A percentile compares a stretch with the other conserved stretches of the same genome.
phyloP scores from a whole-genome alignment of 2,888 invertebrate genomes.

The Drosophila siamana region DNA sequence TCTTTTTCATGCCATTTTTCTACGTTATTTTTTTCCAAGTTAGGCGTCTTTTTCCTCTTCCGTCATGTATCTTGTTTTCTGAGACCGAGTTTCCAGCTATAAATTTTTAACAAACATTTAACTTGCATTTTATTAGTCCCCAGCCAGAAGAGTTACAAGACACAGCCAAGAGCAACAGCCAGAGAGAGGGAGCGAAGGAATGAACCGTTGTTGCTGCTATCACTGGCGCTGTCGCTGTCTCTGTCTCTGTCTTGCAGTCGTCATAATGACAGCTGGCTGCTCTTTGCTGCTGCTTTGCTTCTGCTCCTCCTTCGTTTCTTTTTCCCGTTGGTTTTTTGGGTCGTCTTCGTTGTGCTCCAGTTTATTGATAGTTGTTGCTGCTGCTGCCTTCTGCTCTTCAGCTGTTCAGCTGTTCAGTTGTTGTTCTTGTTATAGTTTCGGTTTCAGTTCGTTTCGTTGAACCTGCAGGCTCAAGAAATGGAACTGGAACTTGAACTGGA shows the following conservation, averaged over 20 bases:
- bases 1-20: not conserved
- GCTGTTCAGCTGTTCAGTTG: not conserved
- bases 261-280: conserved; percentile 59
- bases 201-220: conserved; percentile 5
- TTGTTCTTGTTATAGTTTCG: conserved; percentile 5
- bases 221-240: no score
- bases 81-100: conserved; percentile 47
- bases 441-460: conserved; percentile 20
- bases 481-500: conserved; percentile 12
- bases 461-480: conserved; percentile 2
- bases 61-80: not conserved
- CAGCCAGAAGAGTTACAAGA: conserved; percentile 44
- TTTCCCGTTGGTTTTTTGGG: conserved; percentile 30
- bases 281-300: not conserved
- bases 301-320: not conserved
- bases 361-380: conserved; percentile 30
- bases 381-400: not conserved
- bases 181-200: not conserved
- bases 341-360: conserved; percentile 43
- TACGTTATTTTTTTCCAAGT: not conserved
- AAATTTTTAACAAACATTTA: conserved; percentile 82
- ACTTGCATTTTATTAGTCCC: conserved; percentile 80
- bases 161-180: not conserved
- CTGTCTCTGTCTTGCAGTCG: conserved; percentile 49
- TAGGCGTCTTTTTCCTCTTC: not conserved